Base-by-base conservation (phyloP, 2,888 invertebrate species). In the Andrena fulva region DNA sequence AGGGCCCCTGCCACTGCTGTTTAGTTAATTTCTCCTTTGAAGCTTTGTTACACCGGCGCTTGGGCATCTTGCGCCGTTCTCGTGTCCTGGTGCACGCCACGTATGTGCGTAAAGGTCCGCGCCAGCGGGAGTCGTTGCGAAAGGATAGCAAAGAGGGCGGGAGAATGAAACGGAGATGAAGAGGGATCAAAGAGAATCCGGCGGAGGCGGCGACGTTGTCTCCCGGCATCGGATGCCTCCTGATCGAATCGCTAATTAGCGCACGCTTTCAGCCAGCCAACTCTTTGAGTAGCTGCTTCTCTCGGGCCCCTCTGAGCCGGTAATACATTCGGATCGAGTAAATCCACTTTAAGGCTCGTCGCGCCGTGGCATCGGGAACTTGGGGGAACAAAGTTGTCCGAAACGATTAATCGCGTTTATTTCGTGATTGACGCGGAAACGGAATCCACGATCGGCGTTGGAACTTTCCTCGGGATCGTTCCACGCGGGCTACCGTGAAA, bases 221-320 rank as follows among this genome's bases (percentile, higher is more conserved):
- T 85, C 75, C 82, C 74, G 63, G 62, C 87, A 76, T 82, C 82
- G 85, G 87, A 88, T 85, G 83, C 82, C 80, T 60, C 78, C 85
- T 84, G 89, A 88, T 88, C 89, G 88, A 88, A 88, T 85, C 88
- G 88, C 85, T 88, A 88, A 88, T 88, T 88, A 88, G 79, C 83
- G 69, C 83, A 84, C 80, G 82, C 85, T 88, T 77, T 73, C 82
- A 64, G 70, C 56, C 76, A 76, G 70, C 60, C 75, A 77, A 89
- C 88, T 87, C 88, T 89, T 87, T 87, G 89, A 84, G 79, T 79
- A 73, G 79, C 75, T 88, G 84, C 72, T 80, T 64, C 87, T 75
- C 62, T 4, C 20, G 20, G 62, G 5, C 35, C 20, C n/a, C 62
- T 20, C 62, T 20, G 10, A 10, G 33, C 73, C 80, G 85, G 85